phyloP scores from a whole-genome alignment of 2,113 vertebrate species.

The Romanogobio albipinnatus region DNA sequence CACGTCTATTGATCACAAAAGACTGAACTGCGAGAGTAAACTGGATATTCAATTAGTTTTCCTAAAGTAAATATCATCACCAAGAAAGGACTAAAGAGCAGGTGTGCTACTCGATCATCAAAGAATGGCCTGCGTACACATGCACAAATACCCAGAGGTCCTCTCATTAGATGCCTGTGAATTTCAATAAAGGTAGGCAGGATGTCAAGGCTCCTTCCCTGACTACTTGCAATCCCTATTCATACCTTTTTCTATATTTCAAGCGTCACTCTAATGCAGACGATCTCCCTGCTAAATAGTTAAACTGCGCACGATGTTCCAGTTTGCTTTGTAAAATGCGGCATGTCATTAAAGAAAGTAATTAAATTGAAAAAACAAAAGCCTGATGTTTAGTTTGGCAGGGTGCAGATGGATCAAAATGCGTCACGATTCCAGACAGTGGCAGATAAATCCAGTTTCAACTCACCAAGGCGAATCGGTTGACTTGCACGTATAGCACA shows the following conservation, averaged over 20 bases:
- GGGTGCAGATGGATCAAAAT: neutral
- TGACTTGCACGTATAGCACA: slow-evolving; percentile 93
- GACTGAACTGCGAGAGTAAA: neutral
- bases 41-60: neutral
- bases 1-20: neutral
- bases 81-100: neutral
- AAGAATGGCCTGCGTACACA: neutral
- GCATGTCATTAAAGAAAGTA: neutral
- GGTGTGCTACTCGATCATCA: neutral
- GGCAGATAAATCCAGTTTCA: neutral
- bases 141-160: neutral
- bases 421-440: neutral
- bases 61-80: neutral
- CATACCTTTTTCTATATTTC: slow-evolving; percentile 8
- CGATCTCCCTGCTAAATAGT: neutral
- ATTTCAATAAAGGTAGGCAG: too few species aligned
- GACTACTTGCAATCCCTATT: slow-evolving; percentile 18
- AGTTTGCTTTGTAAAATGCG: neutral
- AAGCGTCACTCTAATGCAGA: neutral
- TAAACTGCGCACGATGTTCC: slow-evolving; percentile 16
- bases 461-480: slow-evolving; percentile 93
- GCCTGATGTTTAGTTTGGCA: slow-evolving; percentile 23
- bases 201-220: slow-evolving; percentile 7
- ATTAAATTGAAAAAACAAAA: slow-evolving; percentile 22
- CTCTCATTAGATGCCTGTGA: neutral